phyloP scores from a whole-genome alignment of 2,888 invertebrate species.

The Lithosia quadra region DNA sequence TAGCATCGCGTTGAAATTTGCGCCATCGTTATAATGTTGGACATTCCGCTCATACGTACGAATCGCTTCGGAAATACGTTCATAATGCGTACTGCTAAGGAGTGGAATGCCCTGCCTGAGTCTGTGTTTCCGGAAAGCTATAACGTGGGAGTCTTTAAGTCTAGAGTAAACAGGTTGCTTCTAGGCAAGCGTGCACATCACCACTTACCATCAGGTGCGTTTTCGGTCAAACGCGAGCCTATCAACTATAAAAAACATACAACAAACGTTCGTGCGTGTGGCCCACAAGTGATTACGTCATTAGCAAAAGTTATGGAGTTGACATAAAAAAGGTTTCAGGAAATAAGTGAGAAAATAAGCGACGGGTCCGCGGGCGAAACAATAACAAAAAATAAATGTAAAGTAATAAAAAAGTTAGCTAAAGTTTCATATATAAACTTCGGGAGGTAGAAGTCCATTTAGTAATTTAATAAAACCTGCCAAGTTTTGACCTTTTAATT shows the following conservation, averaged over 20 bases:
- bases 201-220: too few relatives aligned
- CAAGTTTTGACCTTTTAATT: neutral
- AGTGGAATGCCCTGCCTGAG: too few relatives aligned
- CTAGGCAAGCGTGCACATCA: too few relatives aligned
- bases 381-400: neutral
- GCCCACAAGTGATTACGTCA: neutral
- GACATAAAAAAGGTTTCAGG: neutral
- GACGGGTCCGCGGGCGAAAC: neutral
- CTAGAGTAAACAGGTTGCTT: too few relatives aligned
- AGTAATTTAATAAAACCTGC: neutral
- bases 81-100: too few relatives aligned
- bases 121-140: too few relatives aligned
- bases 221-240: too few relatives aligned
- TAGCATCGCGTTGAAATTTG: constrained; percentile 1
- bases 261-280: neutral
- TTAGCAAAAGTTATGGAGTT: neutral
- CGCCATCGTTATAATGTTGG: too few relatives aligned
- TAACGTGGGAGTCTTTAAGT: too few relatives aligned
- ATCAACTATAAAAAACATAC: too few relatives aligned
- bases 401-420: neutral
- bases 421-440: neutral
- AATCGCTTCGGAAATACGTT: too few relatives aligned
- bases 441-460: neutral
- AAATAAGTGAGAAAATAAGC: neutral
- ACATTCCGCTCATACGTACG: too few relatives aligned